These are phyloP conservation scores for Alaudala cheleensis DNA, from an alignment of 2,113 vertebrate species.

Conservation along the genomic window DNA sequence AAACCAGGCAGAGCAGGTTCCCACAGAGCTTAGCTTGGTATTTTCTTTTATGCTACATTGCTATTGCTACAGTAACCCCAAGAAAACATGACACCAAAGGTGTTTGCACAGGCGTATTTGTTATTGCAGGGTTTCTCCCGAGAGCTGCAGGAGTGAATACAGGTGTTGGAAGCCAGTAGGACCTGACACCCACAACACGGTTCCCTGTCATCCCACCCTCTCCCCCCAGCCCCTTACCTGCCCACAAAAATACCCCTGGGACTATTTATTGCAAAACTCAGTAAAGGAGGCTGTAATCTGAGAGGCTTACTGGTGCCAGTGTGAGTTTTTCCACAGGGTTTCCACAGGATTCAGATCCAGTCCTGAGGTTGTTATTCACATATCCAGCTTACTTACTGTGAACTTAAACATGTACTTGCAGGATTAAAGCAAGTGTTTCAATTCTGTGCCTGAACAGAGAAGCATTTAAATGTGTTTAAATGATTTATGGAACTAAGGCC, in stretches of 20 bases:
- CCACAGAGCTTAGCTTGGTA: neutral
- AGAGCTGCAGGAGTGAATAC: neutral
- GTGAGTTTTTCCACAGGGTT: neutral
- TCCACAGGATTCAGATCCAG: neutral
- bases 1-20: neutral
- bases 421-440: neutral
- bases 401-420: neutral
- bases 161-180: neutral
- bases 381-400: neutral
- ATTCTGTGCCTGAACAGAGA: neutral
- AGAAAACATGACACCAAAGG: neutral
- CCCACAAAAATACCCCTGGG: neutral
- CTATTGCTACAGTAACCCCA: neutral
- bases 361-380: neutral
- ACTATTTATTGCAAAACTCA: neutral
- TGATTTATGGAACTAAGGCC: neutral
- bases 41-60: neutral
- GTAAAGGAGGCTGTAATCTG: neutral
- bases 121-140: neutral
- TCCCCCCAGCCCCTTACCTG: neutral
- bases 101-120: conserved; percentile 37
- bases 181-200: accelerated
- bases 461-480: neutral
- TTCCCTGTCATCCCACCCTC: neutral
- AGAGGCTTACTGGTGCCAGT: neutral